These are phyloP conservation scores for Hesperophylax magnus DNA, from an alignment of 1,140 invertebrate genomes.

Conservation along the genomic window DNA sequence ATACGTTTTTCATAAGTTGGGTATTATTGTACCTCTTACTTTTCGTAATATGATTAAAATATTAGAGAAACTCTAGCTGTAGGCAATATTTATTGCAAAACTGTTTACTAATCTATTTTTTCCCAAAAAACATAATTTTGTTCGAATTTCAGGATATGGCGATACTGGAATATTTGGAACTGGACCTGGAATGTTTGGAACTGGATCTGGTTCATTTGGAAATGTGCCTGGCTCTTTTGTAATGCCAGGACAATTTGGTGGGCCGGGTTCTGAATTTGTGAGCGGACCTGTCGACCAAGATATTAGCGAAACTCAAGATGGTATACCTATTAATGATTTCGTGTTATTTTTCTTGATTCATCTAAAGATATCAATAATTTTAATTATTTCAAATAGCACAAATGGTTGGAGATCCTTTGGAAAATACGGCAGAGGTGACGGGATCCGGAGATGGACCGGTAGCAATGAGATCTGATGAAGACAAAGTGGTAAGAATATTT, in stretches of 20 bases:
- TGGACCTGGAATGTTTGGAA: background rate
- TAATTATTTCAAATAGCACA: background rate
- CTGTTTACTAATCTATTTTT: background rate
- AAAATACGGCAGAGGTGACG: slow-evolving; percentile 61
- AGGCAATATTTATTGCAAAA: background rate
- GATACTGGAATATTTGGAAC: background rate
- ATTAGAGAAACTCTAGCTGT: too few relatives aligned
- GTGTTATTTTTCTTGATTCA: too few relatives aligned
- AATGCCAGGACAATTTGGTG: slow-evolving; percentile 23
- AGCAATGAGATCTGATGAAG: slow-evolving; percentile 42
- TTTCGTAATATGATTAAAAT: too few relatives aligned
- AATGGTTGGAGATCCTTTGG: slow-evolving; percentile 51
- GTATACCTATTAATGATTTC: background rate
- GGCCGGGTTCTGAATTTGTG: slow-evolving; percentile 20
- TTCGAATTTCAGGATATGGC: background rate
- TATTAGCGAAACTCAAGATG: background rate
- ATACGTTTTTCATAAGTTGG: too few relatives aligned
- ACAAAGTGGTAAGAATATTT: background rate
- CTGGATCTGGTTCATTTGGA: slow-evolving; percentile 1
- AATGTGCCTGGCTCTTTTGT: slow-evolving; percentile 29
- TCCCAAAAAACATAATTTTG: background rate
- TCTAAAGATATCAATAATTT: background rate
- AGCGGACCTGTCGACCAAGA: slow-evolving; percentile 8
- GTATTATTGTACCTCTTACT: too few relatives aligned
- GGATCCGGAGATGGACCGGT: slow-evolving; percentile 69